Evolutionary conservation across 2,113 vertebrate genomes (phyloP).

Genomic region (Vicugna pacos): DNA sequence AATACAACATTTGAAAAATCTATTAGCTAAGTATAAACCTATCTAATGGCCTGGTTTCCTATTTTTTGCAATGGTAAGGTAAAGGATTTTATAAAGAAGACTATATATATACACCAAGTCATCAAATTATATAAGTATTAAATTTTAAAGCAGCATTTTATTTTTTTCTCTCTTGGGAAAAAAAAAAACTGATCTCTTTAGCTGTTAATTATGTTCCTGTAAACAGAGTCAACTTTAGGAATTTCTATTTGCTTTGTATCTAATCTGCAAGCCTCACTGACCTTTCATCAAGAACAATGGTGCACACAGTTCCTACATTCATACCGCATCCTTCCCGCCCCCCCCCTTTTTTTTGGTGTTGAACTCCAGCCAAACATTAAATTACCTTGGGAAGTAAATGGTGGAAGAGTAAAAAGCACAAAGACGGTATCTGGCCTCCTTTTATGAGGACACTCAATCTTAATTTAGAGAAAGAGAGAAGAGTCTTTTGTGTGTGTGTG

Average conservation of each 20-base stretch:
- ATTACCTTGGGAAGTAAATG: conserved; percentile 64
- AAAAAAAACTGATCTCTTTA: conserved; percentile 54
- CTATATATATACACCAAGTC: not conserved
- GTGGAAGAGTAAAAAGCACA: not conserved
- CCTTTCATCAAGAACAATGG: conserved; percentile 83
- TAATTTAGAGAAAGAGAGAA: conserved; percentile 71
- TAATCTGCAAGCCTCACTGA: conserved; percentile 80
- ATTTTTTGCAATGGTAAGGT: not conserved
- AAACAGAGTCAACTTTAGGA: conserved; percentile 82
- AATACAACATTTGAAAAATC: not conserved
- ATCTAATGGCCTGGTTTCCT: not conserved
- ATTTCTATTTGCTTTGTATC: conserved; percentile 78
- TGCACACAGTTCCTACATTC: conserved; percentile 78
- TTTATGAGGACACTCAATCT: conserved; percentile 84
- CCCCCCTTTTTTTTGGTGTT: not conserved
- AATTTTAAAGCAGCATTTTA: not conserved
- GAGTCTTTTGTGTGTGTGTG: conserved; percentile 41
- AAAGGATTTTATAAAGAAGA: conserved; percentile 16
- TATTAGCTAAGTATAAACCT: not conserved
- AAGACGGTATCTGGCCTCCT: conserved; percentile 68
- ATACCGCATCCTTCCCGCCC: conserved; percentile 75
- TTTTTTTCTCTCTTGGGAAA: not conserved
- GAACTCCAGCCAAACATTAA: conserved; percentile 79
- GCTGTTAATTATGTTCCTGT: conserved; percentile 79
- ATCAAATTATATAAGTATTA: not conserved